Evolutionary conservation across 2,888 invertebrate genomes (phyloP).

Genomic region (Netelia melanura): DNA sequence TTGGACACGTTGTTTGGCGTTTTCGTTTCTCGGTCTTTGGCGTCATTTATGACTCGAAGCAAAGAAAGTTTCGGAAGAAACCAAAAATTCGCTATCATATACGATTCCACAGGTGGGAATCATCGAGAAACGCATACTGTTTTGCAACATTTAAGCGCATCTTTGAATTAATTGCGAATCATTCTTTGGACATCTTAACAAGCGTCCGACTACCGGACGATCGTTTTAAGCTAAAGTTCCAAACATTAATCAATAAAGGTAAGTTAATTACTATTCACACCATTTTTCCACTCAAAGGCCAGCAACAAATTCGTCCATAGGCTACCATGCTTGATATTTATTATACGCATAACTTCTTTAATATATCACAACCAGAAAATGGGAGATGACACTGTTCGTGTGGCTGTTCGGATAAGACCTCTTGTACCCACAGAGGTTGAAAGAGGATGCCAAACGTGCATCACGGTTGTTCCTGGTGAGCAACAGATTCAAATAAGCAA

Average conservation of each 20-base stretch:
- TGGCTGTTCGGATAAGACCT: slow-evolving; percentile 94
- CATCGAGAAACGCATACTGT: background rate
- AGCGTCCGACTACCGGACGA: too few species aligned
- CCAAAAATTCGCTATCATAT: background rate
- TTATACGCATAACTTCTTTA: background rate
- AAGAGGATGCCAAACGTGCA: slow-evolving; percentile 91
- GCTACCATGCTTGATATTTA: background rate
- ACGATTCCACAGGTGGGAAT: background rate
- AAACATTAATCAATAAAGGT: too few species aligned
- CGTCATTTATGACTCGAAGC: background rate
- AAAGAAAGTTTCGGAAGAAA: background rate
- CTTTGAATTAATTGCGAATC: too few species aligned
- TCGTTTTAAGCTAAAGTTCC: too few species aligned
- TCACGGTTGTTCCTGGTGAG: slow-evolving; percentile 88
- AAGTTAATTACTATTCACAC: too few species aligned
- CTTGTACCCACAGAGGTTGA: slow-evolving; percentile 90
- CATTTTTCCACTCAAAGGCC: too few species aligned
- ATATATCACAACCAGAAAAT: slow-evolving; percentile 20
- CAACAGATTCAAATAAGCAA: slow-evolving; percentile 90
- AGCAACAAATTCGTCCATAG: too few species aligned
- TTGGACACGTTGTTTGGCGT: background rate
- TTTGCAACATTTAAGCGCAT: too few species aligned
- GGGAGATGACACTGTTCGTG: slow-evolving; percentile 87
- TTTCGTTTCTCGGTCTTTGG: background rate
- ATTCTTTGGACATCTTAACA: too few species aligned